phyloP scores from a whole-genome alignment of 1,140 invertebrate genomes.

The Zophobas atratus region DNA sequence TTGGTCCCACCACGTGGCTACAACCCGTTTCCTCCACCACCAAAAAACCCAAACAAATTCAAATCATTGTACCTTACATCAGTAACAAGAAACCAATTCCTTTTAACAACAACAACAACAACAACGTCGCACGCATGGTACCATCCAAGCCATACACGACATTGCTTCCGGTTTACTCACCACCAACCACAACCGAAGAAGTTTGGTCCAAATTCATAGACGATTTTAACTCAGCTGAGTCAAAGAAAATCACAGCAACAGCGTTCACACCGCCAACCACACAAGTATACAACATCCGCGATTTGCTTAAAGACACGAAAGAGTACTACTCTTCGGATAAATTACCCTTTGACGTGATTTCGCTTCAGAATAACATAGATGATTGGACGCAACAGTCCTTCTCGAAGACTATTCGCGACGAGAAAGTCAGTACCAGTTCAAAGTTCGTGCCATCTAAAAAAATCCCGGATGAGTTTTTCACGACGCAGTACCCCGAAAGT shows the following conservation, averaged over 20 bases:
- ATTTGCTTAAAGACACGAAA: slow-evolving; percentile 54
- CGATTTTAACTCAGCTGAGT: slow-evolving; percentile 47
- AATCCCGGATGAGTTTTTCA: slow-evolving; percentile 85
- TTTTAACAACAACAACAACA: slow-evolving; percentile 14
- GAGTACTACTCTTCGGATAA: slow-evolving; percentile 59
- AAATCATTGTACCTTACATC: slow-evolving; percentile 86
- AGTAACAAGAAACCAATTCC: slow-evolving; percentile 66
- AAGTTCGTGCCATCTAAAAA: slow-evolving; percentile 77
- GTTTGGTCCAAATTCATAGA: slow-evolving; percentile 59
- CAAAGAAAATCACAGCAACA: slow-evolving; percentile 46
- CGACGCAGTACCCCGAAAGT: slow-evolving; percentile 68
- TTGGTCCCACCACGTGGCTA: slow-evolving; percentile 58
- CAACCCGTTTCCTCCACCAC: slow-evolving; percentile 56
- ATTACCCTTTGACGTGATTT: slow-evolving; percentile 78
- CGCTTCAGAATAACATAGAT: slow-evolving; percentile 86
- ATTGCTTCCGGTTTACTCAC: slow-evolving; percentile 58
- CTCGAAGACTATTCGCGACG: slow-evolving; percentile 68
- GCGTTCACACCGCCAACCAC: slow-evolving; percentile 48
- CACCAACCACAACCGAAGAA: slow-evolving; percentile 56
- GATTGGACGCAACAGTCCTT: slow-evolving; percentile 88
- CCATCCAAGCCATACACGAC: slow-evolving; percentile 49
- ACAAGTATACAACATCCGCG: slow-evolving; percentile 61
- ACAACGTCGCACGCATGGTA: slow-evolving; percentile 31
- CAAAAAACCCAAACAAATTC: slow-evolving; percentile 73
- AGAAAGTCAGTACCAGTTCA: slow-evolving; percentile 69